A percentile compares a stretch with the other conserved stretches of the same genome.
Evolutionary conservation across 2,113 vertebrate species (phyloP).

Genomic region (Donacobius atricapilla): DNA sequence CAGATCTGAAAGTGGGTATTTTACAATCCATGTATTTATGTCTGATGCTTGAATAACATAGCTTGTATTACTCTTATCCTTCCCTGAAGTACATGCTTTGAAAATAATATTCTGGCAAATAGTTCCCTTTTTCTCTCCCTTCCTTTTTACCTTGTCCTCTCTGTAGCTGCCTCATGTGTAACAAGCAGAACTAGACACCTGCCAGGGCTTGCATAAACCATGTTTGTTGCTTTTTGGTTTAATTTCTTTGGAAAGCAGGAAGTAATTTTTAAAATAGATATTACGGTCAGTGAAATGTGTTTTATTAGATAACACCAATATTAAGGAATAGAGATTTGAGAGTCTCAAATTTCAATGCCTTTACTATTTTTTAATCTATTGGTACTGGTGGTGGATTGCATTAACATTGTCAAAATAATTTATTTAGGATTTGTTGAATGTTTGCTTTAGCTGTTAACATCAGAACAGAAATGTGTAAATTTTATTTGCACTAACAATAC

Average conservation of each 20-base stretch:
- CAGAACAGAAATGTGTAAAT: not conserved
- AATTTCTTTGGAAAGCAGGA: constrained; percentile 32
- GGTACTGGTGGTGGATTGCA: not conserved
- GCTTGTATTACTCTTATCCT: not conserved
- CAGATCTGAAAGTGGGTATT: not conserved
- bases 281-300: not conserved
- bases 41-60: constrained; percentile 4
- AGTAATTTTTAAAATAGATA: constrained; percentile 7
- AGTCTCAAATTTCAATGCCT: not conserved
- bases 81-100: not conserved
- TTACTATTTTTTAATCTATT: not conserved
- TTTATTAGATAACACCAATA: not conserved
- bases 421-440: not conserved
- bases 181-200: not conserved
- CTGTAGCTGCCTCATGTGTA: not conserved
- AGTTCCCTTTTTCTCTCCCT: not conserved
- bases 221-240: constrained; percentile 18
- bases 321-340: not conserved
- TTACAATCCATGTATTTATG: constrained; percentile 1
- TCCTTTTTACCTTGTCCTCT: not conserved
- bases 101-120: constrained; percentile 3
- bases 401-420: not conserved
- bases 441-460: constrained; percentile 35
- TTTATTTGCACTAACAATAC: constrained; percentile 3
- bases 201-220: constrained; percentile 1